These are phyloP conservation scores for Menidia beryllina DNA, from an alignment of 2,113 vertebrate species.

Conservation along the genomic window DNA sequence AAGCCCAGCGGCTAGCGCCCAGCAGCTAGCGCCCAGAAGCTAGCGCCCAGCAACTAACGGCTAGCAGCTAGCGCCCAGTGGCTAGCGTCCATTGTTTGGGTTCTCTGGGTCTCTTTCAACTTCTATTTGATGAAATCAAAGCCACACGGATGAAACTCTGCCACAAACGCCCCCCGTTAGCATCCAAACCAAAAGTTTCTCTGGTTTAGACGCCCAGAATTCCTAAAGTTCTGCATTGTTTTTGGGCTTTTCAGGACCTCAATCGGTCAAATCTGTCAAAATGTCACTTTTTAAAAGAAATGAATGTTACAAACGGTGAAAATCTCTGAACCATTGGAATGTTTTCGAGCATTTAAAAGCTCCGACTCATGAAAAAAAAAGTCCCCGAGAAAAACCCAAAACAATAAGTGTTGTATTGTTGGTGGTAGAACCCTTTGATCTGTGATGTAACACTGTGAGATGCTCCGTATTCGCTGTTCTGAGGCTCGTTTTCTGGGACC, in stretches of 20 bases:
- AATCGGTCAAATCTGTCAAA: neutral
- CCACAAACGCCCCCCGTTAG: too few relatives aligned
- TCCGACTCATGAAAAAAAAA: neutral
- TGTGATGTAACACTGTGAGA: slow-evolving; percentile 13
- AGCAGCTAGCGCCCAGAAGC: too few relatives aligned
- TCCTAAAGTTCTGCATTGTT: slow-evolving; percentile 22
- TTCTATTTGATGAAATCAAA: slow-evolving; percentile 20
- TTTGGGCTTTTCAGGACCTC: slow-evolving; percentile 23
- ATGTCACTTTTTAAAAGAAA: too few relatives aligned
- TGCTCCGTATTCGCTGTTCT: slow-evolving; percentile 26
- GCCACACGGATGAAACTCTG: slow-evolving; percentile 3
- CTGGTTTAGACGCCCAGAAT: neutral
- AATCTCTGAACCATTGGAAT: neutral
- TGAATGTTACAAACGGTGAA: too few relatives aligned
- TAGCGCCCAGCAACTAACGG: too few relatives aligned
- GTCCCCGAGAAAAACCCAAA: slow-evolving; percentile 15
- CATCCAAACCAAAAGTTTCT: slow-evolving; percentile 52
- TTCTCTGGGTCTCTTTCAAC: neutral
- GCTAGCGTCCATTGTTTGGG: neutral
- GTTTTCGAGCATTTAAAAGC: neutral
- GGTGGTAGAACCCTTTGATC: neutral
- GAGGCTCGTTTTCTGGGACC: slow-evolving; percentile 6
- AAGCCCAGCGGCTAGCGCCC: too few relatives aligned
- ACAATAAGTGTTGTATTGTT: slow-evolving; percentile 29
- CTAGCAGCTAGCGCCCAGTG: too few relatives aligned